phyloP scores from a whole-genome alignment of 2,797 vertebrate genomes.

The Artibeus jamaicensis region DNA sequence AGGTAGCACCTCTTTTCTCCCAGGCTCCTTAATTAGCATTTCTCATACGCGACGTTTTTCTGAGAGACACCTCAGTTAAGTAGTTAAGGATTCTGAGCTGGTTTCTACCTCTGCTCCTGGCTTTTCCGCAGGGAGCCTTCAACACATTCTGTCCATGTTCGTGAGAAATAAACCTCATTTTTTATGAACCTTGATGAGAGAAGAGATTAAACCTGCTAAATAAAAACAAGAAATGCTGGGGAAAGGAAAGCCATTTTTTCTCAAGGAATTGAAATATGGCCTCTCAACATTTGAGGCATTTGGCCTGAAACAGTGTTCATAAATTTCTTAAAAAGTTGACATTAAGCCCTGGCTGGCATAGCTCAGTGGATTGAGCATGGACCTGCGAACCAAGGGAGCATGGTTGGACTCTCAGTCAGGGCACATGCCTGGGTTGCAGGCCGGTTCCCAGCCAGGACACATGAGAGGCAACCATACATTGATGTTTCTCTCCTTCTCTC shows the following conservation, averaged over 20 bases:
- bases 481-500: too few relatives aligned
- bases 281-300: neutral
- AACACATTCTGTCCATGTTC: slow-evolving; percentile 52
- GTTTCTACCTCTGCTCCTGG: neutral
- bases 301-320: neutral
- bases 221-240: slow-evolving; percentile 16
- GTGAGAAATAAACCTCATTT: slow-evolving; percentile 47
- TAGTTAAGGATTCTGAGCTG: neutral
- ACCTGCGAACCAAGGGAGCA: too few relatives aligned
- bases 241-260: neutral
- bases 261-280: neutral
- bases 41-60: slow-evolving; percentile 19
- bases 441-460: too few relatives aligned
- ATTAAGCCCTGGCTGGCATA: too few relatives aligned
- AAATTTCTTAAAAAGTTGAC: neutral
- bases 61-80: neutral
- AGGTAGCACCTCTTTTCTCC: neutral
- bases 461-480: too few relatives aligned
- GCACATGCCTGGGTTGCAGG: too few relatives aligned
- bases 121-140: slow-evolving; percentile 19
- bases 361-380: too few relatives aligned
- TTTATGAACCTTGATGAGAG: slow-evolving; percentile 35
- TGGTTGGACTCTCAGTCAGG: too few relatives aligned
- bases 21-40: slow-evolving; percentile 50
- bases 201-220: slow-evolving; percentile 45